These are phyloP conservation scores for Stercorarius parasiticus DNA, from an alignment of 2,113 vertebrate genomes.

Conservation along the genomic window DNA sequence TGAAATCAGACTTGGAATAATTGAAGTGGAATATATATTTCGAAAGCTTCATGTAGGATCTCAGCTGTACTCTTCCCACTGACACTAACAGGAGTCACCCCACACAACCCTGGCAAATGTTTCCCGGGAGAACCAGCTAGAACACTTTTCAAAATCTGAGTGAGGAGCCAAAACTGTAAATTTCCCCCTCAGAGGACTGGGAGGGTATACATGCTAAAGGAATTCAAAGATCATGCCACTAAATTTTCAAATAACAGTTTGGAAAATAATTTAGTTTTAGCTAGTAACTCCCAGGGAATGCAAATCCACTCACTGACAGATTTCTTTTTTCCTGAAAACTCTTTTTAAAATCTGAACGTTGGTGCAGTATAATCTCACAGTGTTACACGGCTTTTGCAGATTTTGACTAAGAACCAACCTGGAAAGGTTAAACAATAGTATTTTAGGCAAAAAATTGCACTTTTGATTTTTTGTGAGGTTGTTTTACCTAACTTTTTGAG, in stretches of 20 bases:
- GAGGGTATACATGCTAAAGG: background rate
- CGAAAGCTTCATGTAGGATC: conserved; percentile 10
- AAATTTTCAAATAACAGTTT: background rate
- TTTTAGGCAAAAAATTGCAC: background rate
- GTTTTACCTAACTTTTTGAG: background rate
- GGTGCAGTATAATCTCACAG: background rate
- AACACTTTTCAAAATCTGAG: background rate
- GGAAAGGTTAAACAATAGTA: background rate
- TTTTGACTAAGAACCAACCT: background rate
- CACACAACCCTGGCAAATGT: background rate
- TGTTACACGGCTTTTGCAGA: background rate
- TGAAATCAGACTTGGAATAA: background rate
- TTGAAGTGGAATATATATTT: background rate
- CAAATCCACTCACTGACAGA: background rate
- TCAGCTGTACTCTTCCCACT: background rate
- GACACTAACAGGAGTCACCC: background rate
- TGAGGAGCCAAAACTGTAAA: background rate
- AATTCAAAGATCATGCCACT: background rate
- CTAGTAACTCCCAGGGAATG: background rate
- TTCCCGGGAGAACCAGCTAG: background rate
- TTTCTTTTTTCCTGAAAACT: background rate
- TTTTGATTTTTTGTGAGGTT: background rate
- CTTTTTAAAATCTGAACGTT: background rate
- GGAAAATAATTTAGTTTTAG: background rate
- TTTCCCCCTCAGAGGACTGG: background rate